These are phyloP conservation scores for Agrotis segetum DNA, from an alignment of 2,888 invertebrate genomes.

Conservation along the genomic window DNA sequence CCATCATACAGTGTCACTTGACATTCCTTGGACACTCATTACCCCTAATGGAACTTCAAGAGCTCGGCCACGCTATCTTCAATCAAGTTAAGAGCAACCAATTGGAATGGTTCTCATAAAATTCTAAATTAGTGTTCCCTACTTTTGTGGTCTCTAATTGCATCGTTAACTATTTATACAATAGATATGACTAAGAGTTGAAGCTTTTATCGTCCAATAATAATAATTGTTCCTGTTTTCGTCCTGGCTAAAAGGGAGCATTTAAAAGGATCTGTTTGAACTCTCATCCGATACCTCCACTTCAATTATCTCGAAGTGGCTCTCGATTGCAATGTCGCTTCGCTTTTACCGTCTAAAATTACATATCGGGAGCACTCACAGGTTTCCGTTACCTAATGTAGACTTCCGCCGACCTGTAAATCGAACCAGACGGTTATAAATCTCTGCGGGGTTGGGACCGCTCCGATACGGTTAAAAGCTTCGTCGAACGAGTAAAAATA, in stretches of 20 bases:
- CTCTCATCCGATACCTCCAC: constrained; percentile 66
- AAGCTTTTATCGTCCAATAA: constrained; percentile 68
- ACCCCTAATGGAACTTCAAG: constrained; percentile 85
- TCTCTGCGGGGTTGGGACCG: constrained; percentile 79
- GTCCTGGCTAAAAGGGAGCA: constrained; percentile 61
- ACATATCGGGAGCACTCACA: constrained; percentile 78
- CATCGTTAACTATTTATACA: constrained; percentile 56
- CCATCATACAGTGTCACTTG: constrained; percentile 83
- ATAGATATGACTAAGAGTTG: constrained; percentile 72
- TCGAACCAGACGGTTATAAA: constrained; percentile 86
- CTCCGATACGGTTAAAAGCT: constrained; percentile 88
- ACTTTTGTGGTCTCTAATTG: constrained; percentile 65
- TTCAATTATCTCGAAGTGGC: constrained; percentile 76
- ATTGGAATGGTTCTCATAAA: constrained; percentile 71
- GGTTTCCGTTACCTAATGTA: constrained; percentile 85
- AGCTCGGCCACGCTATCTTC: constrained; percentile 75
- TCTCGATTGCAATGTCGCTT: constrained; percentile 74
- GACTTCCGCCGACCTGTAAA: constrained; percentile 87
- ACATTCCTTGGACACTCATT: constrained; percentile 83
- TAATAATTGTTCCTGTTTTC: constrained; percentile 66
- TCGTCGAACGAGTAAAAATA: constrained; percentile 85
- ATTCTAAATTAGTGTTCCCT: constrained; percentile 64
- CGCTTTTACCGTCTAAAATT: constrained; percentile 81
- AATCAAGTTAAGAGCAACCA: constrained; percentile 75
- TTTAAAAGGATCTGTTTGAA: constrained; percentile 72